Conservation (phyloP, 2,888 invertebrate species). For the Melieria crassipennis region DNA sequence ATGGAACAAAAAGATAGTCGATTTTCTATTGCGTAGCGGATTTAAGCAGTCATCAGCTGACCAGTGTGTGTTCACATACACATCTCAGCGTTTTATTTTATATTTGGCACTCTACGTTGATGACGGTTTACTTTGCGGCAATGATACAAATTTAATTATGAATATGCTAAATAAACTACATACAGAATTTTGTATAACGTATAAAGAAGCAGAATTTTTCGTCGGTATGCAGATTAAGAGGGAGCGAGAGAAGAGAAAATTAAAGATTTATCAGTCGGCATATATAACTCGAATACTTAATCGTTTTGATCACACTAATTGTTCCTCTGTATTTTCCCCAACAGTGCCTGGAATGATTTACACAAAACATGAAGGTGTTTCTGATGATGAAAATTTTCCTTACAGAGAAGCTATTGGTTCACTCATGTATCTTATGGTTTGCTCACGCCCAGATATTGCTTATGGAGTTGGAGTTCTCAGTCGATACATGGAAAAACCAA, state of each 20-base stretch:
- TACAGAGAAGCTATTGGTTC: constrained; percentile 35
- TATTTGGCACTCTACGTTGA: constrained; percentile 31
- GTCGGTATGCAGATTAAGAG: constrained; percentile 28
- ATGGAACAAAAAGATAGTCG: constrained; percentile 36
- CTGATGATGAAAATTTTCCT: constrained; percentile 9
- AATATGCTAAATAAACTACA: constrained; percentile 18
- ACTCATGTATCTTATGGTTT: constrained; percentile 26
- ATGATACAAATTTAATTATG: constrained; percentile 20
- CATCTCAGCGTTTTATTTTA: neutral
- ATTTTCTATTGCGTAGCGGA: constrained; percentile 32
- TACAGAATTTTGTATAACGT: constrained; percentile 28
- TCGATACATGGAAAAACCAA: constrained; percentile 26
- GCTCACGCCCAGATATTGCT: constrained; percentile 21
- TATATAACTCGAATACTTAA: constrained; percentile 23
- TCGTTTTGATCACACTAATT: constrained; percentile 27
- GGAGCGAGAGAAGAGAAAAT: constrained; percentile 9
- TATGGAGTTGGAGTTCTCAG: constrained; percentile 31
- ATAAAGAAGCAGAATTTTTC: constrained; percentile 31
- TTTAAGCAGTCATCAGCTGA: constrained; percentile 37
- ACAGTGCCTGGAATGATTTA: constrained; percentile 19
- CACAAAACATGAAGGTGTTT: neutral
- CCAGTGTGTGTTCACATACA: constrained; percentile 36
- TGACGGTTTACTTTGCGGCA: constrained; percentile 45
- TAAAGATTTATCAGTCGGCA: constrained; percentile 3
- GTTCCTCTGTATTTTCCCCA: constrained; percentile 21